Base-by-base conservation (phyloP, 1,140 invertebrate genomes). In the Atta cephalotes region DNA sequence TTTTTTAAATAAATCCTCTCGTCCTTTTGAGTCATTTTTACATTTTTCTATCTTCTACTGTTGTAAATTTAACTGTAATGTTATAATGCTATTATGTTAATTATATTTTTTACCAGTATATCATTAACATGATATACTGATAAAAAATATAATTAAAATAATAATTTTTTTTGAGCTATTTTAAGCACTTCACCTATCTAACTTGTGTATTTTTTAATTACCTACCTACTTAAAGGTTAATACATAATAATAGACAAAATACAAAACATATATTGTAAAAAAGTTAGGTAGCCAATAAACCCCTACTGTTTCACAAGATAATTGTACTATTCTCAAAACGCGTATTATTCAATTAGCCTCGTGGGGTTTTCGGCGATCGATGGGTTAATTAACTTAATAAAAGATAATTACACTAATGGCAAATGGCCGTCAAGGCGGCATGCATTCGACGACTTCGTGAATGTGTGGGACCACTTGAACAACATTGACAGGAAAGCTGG, bases 401-500 rank as follows among this genome's bases (percentile, higher is more conserved):
- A 10, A 35, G 56, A 62, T 62, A 76, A 84, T 84, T 71, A 65
- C 62, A 21, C 60, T 79, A 79, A 77, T 77, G n/a, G 72, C 49
- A 63, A 45, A 45, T 21, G 25, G 25, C 3, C 12, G 31, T 18
- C 51, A 60, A 65, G 62, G 21, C 63, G 58, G 28, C 16, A n/a
- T 12, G 68, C 49, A 58, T 85, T 60, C 72, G 35, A 62, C 80
- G 53, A 82, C 16, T 74, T 85, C n/a, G 62, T 16, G 31, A 79
- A 49, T 53, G 35, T 53, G 74, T 28, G 58, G n/a, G 60, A 65
- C 35, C 74, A 28, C 45, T 86, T 45, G 28, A 88, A 89, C 49
- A 72, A 71, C 58, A 72, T 66, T 80, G 88, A 89, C 68, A 89
- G 76, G 74, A 87, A 49, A 70, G 79, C 77, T 53, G 70, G 16